Evolutionary conservation across 2,888 invertebrate genomes (phyloP).

Genomic region (Nesidiocoris tenuis): DNA sequence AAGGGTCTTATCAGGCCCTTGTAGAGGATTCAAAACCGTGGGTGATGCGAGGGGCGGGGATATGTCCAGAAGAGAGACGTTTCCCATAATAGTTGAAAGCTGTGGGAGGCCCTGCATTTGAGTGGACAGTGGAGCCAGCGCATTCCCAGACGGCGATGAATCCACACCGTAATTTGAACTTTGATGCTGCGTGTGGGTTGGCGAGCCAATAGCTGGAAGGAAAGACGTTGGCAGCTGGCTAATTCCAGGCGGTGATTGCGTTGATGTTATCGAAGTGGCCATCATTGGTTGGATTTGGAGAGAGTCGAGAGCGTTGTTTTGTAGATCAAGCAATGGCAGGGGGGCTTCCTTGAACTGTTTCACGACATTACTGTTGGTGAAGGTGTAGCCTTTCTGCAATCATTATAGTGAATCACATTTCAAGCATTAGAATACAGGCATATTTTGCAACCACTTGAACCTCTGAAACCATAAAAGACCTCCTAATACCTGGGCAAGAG

Average conservation of each 20-base stretch:
- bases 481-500: conserved; percentile 57
- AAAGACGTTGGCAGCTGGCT: neutral
- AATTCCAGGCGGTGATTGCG: no score
- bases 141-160: neutral
- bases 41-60: conserved; percentile 35
- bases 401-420: no score
- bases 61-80: conserved; percentile 34
- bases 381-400: conserved; percentile 52
- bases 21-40: neutral
- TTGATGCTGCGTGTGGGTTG: neutral
- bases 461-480: no score
- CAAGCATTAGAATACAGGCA: no score
- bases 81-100: conserved; percentile 25
- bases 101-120: neutral
- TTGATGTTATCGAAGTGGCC: no score
- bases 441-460: no score
- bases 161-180: neutral
- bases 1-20: conserved; percentile 11
- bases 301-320: neutral
- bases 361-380: conserved; percentile 51
- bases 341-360: conserved; percentile 52
- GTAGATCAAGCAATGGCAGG: conserved; percentile 55
- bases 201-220: neutral
- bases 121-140: neutral
- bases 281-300: neutral